These are phyloP conservation scores for Ciconia stormi DNA, from an alignment of 2,113 vertebrate species.

Conservation along the genomic window DNA sequence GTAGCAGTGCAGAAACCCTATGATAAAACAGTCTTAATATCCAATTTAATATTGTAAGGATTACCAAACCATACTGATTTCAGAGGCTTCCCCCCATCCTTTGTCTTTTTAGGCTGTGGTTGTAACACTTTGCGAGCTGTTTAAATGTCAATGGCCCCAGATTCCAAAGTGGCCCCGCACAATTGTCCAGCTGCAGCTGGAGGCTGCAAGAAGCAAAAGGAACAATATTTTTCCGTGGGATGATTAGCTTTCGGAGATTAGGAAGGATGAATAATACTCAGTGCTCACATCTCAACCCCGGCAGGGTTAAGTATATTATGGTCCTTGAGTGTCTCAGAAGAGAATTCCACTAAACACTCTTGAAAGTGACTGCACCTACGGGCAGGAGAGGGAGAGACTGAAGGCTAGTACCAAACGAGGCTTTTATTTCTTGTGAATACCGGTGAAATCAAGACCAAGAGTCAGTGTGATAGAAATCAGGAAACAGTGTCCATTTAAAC, in stretches of 20 bases:
- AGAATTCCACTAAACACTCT: neutral
- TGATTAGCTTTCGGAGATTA: neutral
- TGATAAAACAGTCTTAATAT: slow-evolving; percentile 33
- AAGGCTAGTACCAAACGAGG: neutral
- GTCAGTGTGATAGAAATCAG: neutral
- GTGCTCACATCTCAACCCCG: neutral
- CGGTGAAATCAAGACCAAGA: neutral
- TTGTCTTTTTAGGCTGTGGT: slow-evolving; percentile 4
- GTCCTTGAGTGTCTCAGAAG: neutral
- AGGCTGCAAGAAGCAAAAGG: neutral
- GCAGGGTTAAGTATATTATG: neutral
- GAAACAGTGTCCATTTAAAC: neutral
- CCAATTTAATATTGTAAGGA: slow-evolving; percentile 57
- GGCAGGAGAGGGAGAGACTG: neutral
- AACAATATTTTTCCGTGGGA: neutral
- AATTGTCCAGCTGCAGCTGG: neutral
- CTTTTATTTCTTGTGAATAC: neutral
- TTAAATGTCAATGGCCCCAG: slow-evolving; percentile 16
- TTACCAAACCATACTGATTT: slow-evolving; percentile 32
- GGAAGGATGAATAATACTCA: neutral
- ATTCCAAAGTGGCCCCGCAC: neutral
- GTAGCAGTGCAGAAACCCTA: neutral
- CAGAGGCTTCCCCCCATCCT: neutral
- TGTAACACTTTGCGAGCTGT: slow-evolving; percentile 1
- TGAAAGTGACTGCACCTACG: neutral